phyloP scores from a whole-genome alignment of 2,113 vertebrate species.

The Psettodes erumei region DNA sequence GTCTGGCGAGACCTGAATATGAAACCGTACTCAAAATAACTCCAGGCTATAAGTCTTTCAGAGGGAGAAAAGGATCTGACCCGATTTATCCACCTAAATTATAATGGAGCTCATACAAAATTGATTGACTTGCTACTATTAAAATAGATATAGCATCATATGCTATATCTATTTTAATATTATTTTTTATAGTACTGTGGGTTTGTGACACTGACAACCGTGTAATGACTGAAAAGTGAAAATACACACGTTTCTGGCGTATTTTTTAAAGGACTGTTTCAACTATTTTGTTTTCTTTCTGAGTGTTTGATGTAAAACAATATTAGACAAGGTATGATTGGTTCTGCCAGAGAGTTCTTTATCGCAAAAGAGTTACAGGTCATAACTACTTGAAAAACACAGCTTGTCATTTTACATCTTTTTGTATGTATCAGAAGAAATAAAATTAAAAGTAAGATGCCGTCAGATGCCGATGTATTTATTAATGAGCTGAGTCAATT shows the following conservation, averaged over 20 bases:
- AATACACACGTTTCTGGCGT: background rate
- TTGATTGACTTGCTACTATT: slow-evolving; percentile 19
- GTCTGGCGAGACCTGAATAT: slow-evolving; percentile 1
- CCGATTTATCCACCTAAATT: slow-evolving; percentile 29
- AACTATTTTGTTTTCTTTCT: background rate
- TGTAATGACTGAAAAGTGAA: background rate
- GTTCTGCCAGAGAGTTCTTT: background rate
- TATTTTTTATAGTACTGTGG: background rate
- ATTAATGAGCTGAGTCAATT: too few relatives aligned
- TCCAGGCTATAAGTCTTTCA: slow-evolving; percentile 6
- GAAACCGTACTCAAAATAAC: slow-evolving; percentile 24
- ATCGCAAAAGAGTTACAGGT: background rate
- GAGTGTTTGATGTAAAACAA: background rate
- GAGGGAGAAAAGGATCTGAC: slow-evolving; percentile 13
- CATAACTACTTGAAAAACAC: background rate
- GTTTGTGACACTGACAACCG: background rate
- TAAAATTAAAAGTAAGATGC: too few relatives aligned
- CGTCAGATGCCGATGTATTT: too few relatives aligned
- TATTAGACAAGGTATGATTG: background rate
- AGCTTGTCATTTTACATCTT: background rate
- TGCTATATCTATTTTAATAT: too few relatives aligned
- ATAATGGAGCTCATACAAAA: slow-evolving; percentile 32
- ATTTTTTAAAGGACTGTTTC: background rate
- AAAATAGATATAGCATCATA: slow-evolving; percentile 10
- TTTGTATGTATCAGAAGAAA: too few relatives aligned